Evolutionary conservation across 2,113 vertebrate genomes (phyloP).

Genomic region (Pseudopipra pipra): DNA sequence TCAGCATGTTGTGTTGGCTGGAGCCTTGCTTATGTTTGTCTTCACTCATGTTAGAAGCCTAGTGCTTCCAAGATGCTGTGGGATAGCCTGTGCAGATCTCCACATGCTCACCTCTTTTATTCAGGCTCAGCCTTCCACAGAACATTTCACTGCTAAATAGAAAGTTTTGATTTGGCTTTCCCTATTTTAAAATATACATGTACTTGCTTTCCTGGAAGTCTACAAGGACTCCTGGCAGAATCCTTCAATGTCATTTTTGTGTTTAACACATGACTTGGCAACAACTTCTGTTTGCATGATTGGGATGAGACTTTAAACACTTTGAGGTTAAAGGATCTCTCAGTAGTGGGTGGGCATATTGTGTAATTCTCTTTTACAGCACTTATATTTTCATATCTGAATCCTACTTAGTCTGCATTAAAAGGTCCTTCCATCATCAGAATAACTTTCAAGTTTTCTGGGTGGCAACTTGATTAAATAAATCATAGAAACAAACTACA

Average conservation of each 20-base stretch:
- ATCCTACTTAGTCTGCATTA: background rate
- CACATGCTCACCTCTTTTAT: background rate
- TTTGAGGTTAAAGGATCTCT: constrained; percentile 33
- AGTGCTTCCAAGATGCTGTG: background rate
- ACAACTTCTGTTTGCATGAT: constrained; percentile 6
- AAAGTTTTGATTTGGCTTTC: constrained; percentile 61
- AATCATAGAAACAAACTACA: background rate
- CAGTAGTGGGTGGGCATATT: constrained; percentile 54
- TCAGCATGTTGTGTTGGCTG: constrained; percentile 1
- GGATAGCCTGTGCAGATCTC: background rate
- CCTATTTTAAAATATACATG: constrained; percentile 33
- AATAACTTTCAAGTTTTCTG: background rate
- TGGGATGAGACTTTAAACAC: constrained; percentile 41
- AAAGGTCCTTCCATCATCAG: background rate
- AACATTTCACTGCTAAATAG: background rate
- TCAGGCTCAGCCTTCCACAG: background rate
- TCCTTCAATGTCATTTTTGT: constrained; percentile 41
- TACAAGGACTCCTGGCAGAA: constrained; percentile 9
- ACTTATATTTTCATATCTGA: constrained; percentile 17
- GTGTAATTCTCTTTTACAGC: background rate
- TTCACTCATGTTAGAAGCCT: background rate
- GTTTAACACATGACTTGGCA: constrained; percentile 30
- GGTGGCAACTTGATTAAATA: background rate
- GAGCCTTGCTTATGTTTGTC: background rate
- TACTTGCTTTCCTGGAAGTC: constrained; percentile 53